Evolutionary conservation across 2,888 invertebrate genomes (phyloP).

Genomic region (Labia minor): DNA sequence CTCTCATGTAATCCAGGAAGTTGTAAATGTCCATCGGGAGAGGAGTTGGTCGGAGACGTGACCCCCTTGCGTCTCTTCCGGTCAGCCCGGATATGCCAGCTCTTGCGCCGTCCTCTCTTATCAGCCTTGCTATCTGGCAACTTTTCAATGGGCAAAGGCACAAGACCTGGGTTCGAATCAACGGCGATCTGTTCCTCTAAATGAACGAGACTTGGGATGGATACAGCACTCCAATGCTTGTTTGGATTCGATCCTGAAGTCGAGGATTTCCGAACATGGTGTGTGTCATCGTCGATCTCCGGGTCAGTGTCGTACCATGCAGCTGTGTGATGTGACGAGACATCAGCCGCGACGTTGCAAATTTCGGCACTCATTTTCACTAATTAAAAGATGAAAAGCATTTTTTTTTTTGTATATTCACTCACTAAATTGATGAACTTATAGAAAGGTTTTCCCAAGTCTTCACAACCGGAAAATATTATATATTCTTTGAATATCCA

Average conservation of each 20-base stretch:
- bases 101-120: slow-evolving; percentile 48
- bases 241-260: slow-evolving; percentile 17
- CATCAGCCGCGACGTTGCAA: background rate
- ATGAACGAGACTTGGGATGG: slow-evolving; percentile 25
- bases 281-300: background rate
- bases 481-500: background rate
- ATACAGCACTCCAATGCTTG: slow-evolving; percentile 29
- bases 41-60: slow-evolving; percentile 26
- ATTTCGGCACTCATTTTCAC: background rate
- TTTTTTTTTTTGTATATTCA: too few relatives aligned
- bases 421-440: background rate
- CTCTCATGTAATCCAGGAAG: slow-evolving; percentile 30
- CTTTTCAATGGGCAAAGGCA: slow-evolving; percentile 24
- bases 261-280: slow-evolving; percentile 26
- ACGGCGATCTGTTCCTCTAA: slow-evolving; percentile 25
- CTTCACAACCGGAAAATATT: background rate
- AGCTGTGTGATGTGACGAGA: slow-evolving; percentile 9
- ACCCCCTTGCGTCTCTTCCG: slow-evolving; percentile 40
- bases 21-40: slow-evolving; percentile 17
- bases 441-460: background rate
- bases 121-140: slow-evolving; percentile 39
- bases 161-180: slow-evolving; percentile 24
- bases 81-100: slow-evolving; percentile 43
- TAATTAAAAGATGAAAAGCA: background rate
- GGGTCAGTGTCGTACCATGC: slow-evolving; percentile 16